Conservation (phyloP, 1,140 invertebrate genomes). For the Calephelis virginiensis region DNA sequence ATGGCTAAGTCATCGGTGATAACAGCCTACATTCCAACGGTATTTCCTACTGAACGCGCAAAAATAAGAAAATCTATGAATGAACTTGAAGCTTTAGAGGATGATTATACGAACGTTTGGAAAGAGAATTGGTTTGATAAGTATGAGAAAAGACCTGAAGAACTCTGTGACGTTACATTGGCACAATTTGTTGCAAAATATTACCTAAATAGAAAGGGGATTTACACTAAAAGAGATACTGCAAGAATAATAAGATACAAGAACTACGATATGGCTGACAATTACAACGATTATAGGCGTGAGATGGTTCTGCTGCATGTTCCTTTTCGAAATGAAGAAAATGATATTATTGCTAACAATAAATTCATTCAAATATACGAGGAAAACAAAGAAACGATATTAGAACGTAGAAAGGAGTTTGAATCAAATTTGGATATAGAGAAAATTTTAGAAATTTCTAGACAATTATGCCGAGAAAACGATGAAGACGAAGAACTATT, state of each 20-base stretch:
- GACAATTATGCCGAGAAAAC: slow-evolving; percentile 28
- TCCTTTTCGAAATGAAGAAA: slow-evolving; percentile 31
- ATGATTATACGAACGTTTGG: slow-evolving; percentile 24
- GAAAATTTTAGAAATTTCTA: slow-evolving; percentile 34
- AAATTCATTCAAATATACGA: slow-evolving; percentile 32
- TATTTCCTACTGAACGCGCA: slow-evolving; percentile 28
- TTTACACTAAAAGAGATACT: slow-evolving; percentile 26
- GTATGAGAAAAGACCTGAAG: slow-evolving; percentile 28
- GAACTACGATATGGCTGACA: slow-evolving; percentile 45
- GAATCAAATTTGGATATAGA: slow-evolving; percentile 38
- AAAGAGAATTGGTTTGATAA: slow-evolving; percentile 34
- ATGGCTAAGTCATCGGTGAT: slow-evolving; percentile 26
- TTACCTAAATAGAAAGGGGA: slow-evolving; percentile 21
- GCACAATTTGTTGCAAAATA: slow-evolving; percentile 34
- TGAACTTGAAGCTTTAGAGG: slow-evolving; percentile 23
- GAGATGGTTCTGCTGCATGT: slow-evolving; percentile 38
- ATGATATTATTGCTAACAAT: slow-evolving; percentile 28
- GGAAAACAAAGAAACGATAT: slow-evolving; percentile 25
- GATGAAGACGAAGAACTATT: slow-evolving; percentile 32
- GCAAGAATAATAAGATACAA: slow-evolving; percentile 44
- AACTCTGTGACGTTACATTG: slow-evolving; percentile 24
- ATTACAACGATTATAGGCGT: slow-evolving; percentile 45
- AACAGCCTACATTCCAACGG: slow-evolving; percentile 27
- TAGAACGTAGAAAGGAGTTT: slow-evolving; percentile 34
- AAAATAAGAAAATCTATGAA: slow-evolving; percentile 28